Evolutionary conservation across 2,797 vertebrate genomes (phyloP).

Genomic region (Crax fasciolata): DNA sequence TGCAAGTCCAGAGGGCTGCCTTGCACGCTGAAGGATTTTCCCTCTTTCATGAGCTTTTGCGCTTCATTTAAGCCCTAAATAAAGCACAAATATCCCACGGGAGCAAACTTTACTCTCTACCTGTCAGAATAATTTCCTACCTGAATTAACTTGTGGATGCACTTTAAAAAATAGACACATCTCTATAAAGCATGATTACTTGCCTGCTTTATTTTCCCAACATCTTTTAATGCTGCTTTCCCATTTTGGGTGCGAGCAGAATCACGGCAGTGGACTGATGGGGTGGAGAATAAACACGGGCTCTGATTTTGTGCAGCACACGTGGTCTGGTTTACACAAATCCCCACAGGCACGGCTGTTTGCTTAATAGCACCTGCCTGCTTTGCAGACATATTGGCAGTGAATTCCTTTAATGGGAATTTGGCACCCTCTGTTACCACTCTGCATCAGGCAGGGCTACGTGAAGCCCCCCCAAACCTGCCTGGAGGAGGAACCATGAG

Average conservation of each 20-base stretch:
- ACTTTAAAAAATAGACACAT: not conserved
- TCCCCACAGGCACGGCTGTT: not conserved
- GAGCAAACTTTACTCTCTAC: constrained; percentile 65
- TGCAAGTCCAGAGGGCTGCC: constrained; percentile 29
- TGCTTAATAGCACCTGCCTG: not conserved
- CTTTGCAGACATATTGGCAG: not conserved
- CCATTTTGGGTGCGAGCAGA: not conserved
- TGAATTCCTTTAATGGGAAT: not conserved
- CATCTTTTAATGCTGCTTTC: not conserved
- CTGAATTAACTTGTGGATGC: constrained; percentile 72
- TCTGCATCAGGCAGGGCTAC: not conserved
- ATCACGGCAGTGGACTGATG: not conserved
- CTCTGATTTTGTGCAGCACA: not conserved
- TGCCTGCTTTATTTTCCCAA: constrained; percentile 17
- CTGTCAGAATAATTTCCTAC: constrained; percentile 74
- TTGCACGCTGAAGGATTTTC: constrained; percentile 13
- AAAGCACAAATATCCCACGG: constrained; percentile 42
- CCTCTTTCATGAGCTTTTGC: constrained; percentile 56
- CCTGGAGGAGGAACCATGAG: not conserved
- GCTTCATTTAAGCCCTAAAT: constrained; percentile 74
- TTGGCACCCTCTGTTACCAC: not conserved
- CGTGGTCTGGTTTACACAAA: not conserved
- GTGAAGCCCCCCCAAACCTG: too few species aligned
- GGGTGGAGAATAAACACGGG: not conserved
- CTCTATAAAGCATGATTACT: constrained; percentile 18